phyloP scores from a whole-genome alignment of 2,113 vertebrate genomes.

The Trematocara macrostoma region DNA sequence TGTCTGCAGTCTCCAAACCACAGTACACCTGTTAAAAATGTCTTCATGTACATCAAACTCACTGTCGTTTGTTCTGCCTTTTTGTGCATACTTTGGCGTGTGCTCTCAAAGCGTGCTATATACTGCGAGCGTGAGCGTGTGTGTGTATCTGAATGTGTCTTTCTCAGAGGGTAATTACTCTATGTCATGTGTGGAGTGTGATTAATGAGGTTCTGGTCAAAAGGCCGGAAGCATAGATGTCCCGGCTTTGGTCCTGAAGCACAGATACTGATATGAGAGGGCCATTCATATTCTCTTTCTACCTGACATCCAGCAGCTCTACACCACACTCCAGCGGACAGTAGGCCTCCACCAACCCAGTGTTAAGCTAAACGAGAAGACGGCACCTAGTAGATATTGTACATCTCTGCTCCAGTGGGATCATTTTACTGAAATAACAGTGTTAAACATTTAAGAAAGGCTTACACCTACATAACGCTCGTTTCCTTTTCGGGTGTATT shows the following conservation, averaged over 20 bases:
- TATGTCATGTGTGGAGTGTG: conserved; percentile 65
- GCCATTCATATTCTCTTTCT: conserved; percentile 12
- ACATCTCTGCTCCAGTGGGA: background rate
- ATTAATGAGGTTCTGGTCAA: conserved; percentile 72
- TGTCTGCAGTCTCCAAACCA: background rate
- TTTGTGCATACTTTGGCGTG: background rate
- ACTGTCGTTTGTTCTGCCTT: background rate
- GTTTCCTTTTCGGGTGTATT: background rate
- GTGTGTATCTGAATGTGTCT: conserved; percentile 10
- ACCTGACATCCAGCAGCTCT: conserved; percentile 5
- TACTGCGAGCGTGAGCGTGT: background rate
- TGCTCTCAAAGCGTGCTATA: background rate
- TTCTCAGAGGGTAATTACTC: conserved; percentile 64
- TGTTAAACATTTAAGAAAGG: background rate
- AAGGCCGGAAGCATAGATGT: conserved; percentile 56
- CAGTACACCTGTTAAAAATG: conserved; percentile 5
- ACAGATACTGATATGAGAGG: conserved; percentile 41
- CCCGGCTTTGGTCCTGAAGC: conserved; percentile 52
- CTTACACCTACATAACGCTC: background rate
- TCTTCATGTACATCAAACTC: conserved; percentile 4
- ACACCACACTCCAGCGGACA: background rate
- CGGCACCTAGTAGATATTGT: background rate
- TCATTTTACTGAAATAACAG: background rate
- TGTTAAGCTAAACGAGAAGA: background rate
- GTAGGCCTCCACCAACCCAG: background rate